Conservation (phyloP, 2,888 invertebrate species). For the Orthosia cruda region DNA sequence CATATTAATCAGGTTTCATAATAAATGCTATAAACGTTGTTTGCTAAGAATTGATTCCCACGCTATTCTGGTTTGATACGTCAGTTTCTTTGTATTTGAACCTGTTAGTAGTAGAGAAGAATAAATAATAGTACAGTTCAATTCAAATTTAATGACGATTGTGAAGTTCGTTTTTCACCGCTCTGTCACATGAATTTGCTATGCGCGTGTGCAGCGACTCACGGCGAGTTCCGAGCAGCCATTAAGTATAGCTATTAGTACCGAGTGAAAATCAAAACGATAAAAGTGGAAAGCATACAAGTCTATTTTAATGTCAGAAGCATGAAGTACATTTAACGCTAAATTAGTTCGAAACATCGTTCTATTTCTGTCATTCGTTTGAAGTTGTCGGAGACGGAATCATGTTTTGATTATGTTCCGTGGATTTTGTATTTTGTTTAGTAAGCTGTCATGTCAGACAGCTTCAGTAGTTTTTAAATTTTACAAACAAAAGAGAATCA, state of each 20-base stretch:
- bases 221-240: too few relatives aligned
- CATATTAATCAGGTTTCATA: conserved; percentile 60
- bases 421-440: conserved; percentile 4
- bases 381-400: conserved; percentile 13
- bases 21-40: conserved; percentile 37
- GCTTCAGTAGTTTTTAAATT: not conserved
- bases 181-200: too few relatives aligned
- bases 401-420: conserved; percentile 3
- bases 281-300: conserved; percentile 10
- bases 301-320: conserved; percentile 23
- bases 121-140: not conserved
- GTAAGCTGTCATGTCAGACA: conserved; percentile 3
- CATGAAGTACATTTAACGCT: conserved; percentile 31
- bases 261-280: conserved; percentile 2
- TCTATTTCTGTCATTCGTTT: conserved; percentile 12
- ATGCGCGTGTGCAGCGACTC: too few relatives aligned
- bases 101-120: conserved; percentile 9
- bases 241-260: not conserved
- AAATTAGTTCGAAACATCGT: conserved; percentile 20
- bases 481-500: not conserved
- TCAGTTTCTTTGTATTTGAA: conserved; percentile 40
- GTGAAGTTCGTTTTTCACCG: too few relatives aligned
- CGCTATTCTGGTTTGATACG: conserved; percentile 48
- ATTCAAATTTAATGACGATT: too few relatives aligned
- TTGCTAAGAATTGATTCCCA: conserved; percentile 57